Conservation (phyloP, 2,888 invertebrate species). For the Apodemia hepburni region DNA sequence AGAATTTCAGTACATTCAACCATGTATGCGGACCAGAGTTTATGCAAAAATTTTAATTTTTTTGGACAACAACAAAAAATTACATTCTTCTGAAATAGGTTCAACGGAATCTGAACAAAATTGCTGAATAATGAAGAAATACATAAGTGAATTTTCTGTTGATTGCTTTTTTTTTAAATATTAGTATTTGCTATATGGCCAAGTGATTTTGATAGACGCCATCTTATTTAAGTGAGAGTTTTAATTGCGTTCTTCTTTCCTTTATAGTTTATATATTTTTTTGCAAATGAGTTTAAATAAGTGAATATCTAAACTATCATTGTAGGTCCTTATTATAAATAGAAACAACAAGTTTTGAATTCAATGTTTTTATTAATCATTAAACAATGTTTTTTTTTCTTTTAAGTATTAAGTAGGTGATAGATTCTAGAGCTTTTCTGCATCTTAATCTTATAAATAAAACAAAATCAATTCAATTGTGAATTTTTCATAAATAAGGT, state of each 20-base stretch:
- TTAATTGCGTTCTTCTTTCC: constrained; percentile 4
- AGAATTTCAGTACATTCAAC: background rate
- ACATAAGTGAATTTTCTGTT: constrained; percentile 7
- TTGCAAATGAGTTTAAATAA: constrained; percentile 3
- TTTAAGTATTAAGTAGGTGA: background rate
- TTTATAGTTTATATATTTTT: constrained; percentile 3
- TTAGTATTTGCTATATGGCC: background rate
- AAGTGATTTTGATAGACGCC: background rate
- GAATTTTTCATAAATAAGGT: constrained; percentile 5
- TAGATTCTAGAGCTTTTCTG: background rate
- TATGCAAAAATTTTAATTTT: constrained; percentile 6
- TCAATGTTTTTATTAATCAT: constrained; percentile 6
- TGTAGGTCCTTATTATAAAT: constrained; percentile 5
- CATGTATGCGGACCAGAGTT: constrained; percentile 6
- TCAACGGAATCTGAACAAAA: constrained; percentile 3
- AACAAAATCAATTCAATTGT: constrained; percentile 6
- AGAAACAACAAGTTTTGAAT: constrained; percentile 8
- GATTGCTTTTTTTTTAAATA: background rate
- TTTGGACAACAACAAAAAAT: constrained; percentile 2
- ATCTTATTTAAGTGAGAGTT: constrained; percentile 1
- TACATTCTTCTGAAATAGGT: background rate
- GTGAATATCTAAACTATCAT: constrained; percentile 1
- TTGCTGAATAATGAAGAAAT: constrained; percentile 2
- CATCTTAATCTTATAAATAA: constrained; percentile 4
- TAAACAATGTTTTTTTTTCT: constrained; percentile 3